phyloP scores from a whole-genome alignment of 2,113 vertebrate genomes.

The Poecile atricapillus region DNA sequence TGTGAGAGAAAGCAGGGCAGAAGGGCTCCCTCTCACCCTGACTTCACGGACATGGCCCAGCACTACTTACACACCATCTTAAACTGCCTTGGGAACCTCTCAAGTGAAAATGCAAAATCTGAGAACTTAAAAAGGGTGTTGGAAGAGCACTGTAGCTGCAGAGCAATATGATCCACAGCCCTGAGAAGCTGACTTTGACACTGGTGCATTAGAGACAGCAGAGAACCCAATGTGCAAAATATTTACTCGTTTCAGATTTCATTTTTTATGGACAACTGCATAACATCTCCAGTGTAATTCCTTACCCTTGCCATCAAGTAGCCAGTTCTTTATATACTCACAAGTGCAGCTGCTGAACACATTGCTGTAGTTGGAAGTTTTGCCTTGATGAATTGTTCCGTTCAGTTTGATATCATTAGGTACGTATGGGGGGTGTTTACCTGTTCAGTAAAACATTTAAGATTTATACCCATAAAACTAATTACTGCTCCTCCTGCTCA shows the following conservation, averaged over 20 bases:
- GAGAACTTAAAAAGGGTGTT: neutral
- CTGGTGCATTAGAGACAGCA: neutral
- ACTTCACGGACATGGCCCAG: accelerated
- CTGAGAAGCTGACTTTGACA: neutral
- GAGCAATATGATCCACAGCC: neutral
- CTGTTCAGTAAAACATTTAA: conserved; percentile 9
- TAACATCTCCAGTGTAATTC: neutral
- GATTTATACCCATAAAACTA: neutral
- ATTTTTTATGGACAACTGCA: neutral
- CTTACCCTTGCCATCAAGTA: neutral
- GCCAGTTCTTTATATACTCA: neutral
- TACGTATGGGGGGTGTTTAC: neutral
- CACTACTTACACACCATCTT: accelerated
- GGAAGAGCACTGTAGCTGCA: neutral
- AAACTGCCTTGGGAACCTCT: neutral
- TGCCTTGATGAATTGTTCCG: neutral
- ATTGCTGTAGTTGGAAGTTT: neutral
- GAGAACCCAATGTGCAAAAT: neutral
- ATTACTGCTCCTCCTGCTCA: neutral
- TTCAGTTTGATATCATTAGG: conserved; percentile 4
- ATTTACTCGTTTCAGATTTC: neutral
- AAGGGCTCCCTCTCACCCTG: neutral
- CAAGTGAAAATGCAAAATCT: neutral
- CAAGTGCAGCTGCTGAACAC: conserved; percentile 29
- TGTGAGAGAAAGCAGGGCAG: neutral